These are phyloP conservation scores for Megaleporinus macrocephalus DNA, from an alignment of 2,113 vertebrate genomes.

Conservation along the genomic window DNA sequence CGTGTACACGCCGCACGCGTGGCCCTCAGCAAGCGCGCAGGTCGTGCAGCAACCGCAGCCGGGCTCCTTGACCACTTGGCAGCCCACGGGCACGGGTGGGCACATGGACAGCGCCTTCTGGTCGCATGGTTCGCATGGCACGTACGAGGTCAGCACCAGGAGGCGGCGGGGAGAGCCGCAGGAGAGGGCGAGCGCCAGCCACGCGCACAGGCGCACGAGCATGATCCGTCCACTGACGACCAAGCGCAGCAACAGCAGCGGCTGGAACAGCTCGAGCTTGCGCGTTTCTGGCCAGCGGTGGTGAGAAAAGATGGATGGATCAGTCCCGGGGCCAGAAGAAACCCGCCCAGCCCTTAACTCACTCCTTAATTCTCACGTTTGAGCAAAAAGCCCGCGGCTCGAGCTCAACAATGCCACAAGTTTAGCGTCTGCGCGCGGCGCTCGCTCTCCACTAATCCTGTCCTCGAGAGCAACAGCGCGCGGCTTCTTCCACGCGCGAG, in stretches of 20 bases:
- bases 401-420: too few species aligned
- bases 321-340: too few species aligned
- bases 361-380: background rate
- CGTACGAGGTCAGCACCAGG: constrained; percentile 81
- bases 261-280: background rate
- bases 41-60: constrained; percentile 98
- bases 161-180: constrained; percentile 73
- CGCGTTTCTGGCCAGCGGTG: too few species aligned
- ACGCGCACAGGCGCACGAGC: constrained; percentile 77
- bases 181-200: constrained; percentile 75
- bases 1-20: constrained; percentile 95
- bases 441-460: background rate
- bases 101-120: constrained; percentile 90
- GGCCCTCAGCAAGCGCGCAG: constrained; percentile 91
- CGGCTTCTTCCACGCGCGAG: background rate
- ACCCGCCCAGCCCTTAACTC: too few species aligned
- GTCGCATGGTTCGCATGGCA: constrained; percentile 95
- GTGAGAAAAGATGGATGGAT: background rate
- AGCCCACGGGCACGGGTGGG: constrained; percentile 85
- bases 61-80: constrained; percentile 94
- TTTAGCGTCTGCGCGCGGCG: background rate
- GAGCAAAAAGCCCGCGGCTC: background rate
- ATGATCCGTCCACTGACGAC: constrained; percentile 63
- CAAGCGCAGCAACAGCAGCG: background rate
- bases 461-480: background rate